phyloP scores from a whole-genome alignment of 1,140 invertebrate genomes.

The Riptortus pedestris region DNA sequence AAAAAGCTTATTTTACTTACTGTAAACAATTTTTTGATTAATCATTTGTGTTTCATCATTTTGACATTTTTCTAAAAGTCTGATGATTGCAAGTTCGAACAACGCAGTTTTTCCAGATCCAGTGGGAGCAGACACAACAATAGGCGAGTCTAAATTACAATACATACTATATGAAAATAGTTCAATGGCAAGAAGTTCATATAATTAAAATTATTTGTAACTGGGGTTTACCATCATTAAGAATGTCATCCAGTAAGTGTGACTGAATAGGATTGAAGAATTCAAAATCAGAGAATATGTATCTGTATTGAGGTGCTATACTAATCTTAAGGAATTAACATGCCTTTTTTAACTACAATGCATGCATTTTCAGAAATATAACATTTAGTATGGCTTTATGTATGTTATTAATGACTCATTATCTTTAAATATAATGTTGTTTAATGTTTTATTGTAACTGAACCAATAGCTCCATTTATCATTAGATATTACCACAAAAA shows the following conservation, averaged over 20 bases:
- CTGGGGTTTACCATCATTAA: neutral
- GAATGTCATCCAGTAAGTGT: constrained; percentile 7
- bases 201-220: neutral
- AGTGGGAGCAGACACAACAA: constrained; percentile 66
- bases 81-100: constrained; percentile 67
- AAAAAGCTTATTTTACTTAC: constrained; percentile 43
- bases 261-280: constrained; percentile 10
- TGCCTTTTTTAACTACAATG: no score
- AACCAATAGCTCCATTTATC: neutral
- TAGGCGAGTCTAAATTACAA: constrained; percentile 50
- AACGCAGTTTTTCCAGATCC: constrained; percentile 73
- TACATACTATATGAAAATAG: neutral
- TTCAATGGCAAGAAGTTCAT: neutral
- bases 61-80: constrained; percentile 46
- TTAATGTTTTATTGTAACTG: no score
- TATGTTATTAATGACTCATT: no score
- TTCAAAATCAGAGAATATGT: constrained; percentile 5
- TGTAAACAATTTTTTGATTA: constrained; percentile 51
- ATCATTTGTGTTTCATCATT: constrained; percentile 36
- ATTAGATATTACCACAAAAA: no score
- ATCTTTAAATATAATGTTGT: no score
- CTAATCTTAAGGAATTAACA: neutral
- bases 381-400: no score
- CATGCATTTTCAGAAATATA: no score
- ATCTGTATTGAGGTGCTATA: neutral